phyloP scores from a whole-genome alignment of 2,113 vertebrate genomes.

The Ramphastos sulfuratus region DNA sequence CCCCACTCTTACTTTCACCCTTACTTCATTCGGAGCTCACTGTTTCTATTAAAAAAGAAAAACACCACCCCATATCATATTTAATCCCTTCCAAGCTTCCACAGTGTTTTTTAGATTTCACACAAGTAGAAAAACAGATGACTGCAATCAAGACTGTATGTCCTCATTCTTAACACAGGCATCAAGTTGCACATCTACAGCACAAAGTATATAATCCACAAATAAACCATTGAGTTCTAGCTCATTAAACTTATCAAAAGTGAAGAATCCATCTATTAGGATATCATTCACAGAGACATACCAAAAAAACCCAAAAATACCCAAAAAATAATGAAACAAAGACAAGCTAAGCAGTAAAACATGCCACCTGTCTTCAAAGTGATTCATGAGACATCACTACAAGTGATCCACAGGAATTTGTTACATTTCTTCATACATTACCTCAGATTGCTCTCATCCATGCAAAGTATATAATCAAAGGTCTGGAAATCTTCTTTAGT shows the following conservation, averaged over 20 bases:
- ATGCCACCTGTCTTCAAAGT: background rate
- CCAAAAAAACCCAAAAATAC: background rate
- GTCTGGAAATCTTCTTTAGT: conserved; percentile 91
- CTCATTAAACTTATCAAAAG: background rate
- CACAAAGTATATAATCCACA: background rate
- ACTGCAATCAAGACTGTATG: background rate
- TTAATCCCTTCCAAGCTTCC: background rate
- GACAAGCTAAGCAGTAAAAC: background rate
- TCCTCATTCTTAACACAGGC: background rate
- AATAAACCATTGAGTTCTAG: background rate
- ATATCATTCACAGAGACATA: background rate
- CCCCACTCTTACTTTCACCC: background rate
- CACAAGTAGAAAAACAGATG: background rate
- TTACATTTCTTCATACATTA: conserved; percentile 59
- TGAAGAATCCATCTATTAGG: background rate
- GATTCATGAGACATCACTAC: background rate
- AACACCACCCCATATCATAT: background rate
- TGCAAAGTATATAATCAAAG: conserved; percentile 94
- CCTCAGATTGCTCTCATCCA: conserved; percentile 97
- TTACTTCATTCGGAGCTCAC: background rate
- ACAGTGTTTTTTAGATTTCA: background rate
- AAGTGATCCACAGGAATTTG: background rate
- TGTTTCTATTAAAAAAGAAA: background rate
- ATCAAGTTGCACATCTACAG: background rate
- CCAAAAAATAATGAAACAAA: background rate